A percentile compares a stretch with the other conserved stretches of the same genome.
These are phyloP conservation scores for Radopholus similis DNA, from an alignment of 1,140 invertebrate species.

Conservation along the genomic window DNA sequence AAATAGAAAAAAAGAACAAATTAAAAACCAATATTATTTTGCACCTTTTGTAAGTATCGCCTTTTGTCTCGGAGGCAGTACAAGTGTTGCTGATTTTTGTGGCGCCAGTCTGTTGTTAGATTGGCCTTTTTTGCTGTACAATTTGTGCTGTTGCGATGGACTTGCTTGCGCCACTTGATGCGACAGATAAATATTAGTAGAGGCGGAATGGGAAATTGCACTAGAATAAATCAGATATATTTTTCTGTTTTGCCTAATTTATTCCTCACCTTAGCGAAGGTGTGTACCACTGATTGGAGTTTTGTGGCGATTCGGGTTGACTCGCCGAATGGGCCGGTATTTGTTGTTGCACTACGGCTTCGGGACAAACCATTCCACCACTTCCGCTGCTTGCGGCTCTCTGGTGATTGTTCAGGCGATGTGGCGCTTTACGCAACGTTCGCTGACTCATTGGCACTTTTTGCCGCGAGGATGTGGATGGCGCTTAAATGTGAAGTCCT, in stretches of 20 bases:
- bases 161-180: not conserved
- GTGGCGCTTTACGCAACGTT: slow-evolving; percentile 10
- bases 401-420: slow-evolving; percentile 4
- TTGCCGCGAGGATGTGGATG: not conserved
- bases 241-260: too few species aligned
- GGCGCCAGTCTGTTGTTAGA: not conserved
- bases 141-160: not conserved
- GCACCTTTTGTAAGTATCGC: not conserved
- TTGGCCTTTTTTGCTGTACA: not conserved
- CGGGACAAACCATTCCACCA: slow-evolving; percentile 3
- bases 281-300: not conserved
- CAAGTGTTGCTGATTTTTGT: not conserved
- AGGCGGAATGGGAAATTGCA: too few species aligned
- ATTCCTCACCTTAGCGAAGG: not conserved
- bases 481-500: not conserved
- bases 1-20: not conserved
- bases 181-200: not conserved
- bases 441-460: not conserved
- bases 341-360: not conserved
- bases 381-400: not conserved
- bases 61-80: slow-evolving; percentile 9
- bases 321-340: not conserved
- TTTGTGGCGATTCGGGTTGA: not conserved
- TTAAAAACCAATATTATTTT: not conserved
- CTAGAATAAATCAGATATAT: too few species aligned